Conservation (phyloP, 2,113 vertebrate genomes). For the Raphicerus campestris region DNA sequence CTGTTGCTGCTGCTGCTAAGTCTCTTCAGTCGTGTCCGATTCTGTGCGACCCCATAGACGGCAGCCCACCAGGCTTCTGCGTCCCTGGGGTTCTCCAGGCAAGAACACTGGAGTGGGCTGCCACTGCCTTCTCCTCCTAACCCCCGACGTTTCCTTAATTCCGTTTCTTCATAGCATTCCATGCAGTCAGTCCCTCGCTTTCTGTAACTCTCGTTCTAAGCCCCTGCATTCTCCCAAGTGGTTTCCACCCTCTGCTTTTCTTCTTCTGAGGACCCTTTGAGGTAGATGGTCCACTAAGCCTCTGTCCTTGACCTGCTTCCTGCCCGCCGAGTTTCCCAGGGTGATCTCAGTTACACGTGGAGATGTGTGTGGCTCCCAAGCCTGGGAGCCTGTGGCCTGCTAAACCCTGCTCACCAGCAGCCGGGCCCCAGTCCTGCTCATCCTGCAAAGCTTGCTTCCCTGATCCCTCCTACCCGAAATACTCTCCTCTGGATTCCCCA, state of each 20-base stretch:
- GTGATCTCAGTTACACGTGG: background rate
- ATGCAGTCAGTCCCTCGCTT: background rate
- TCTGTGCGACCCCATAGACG: background rate
- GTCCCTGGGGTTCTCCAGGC: background rate
- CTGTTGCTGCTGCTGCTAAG: background rate
- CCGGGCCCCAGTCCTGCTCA: background rate
- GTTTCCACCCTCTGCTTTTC: background rate
- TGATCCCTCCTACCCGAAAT: background rate
- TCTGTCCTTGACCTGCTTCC: background rate
- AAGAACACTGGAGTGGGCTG: background rate
- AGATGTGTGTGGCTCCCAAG: fast-evolving
- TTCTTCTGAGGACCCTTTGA: background rate
- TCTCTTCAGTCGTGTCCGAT: background rate
- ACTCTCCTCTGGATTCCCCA: background rate
- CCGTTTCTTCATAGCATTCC: background rate
- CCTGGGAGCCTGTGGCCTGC: background rate
- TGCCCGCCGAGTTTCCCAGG: background rate
- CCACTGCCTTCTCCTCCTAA: background rate
- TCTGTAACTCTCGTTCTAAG: background rate
- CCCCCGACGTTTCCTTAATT: background rate
- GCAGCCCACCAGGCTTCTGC: background rate
- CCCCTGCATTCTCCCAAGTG: background rate
- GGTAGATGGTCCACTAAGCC: background rate
- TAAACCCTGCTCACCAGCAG: background rate
- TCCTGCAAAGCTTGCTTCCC: background rate